Conservation (phyloP, 2,113 vertebrate species). For the Paracanthobrama guichenoti region DNA sequence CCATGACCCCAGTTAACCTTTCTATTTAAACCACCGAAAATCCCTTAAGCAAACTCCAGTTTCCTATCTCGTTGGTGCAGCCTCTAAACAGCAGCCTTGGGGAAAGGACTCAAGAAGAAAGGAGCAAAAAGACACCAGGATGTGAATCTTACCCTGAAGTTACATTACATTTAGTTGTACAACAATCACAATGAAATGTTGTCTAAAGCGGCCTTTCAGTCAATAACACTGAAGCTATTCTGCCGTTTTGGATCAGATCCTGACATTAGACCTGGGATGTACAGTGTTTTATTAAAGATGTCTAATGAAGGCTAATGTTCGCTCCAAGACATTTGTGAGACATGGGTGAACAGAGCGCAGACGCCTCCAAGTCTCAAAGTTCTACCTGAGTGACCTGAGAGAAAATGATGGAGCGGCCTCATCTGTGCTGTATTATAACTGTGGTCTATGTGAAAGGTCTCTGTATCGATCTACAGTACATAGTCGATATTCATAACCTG, state of each 20-base stretch:
- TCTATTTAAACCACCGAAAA: slow-evolving; percentile 42
- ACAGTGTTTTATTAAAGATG: not conserved
- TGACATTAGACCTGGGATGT: not conserved
- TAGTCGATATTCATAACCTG: slow-evolving; percentile 40
- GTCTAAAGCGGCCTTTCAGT: not conserved
- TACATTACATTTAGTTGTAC: slow-evolving; percentile 9
- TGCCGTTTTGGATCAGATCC: not conserved
- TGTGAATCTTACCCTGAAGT: not conserved
- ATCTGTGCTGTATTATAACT: slow-evolving; percentile 33
- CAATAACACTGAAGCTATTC: not conserved
- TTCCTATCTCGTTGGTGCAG: slow-evolving; percentile 41
- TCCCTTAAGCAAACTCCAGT: slow-evolving; percentile 37
- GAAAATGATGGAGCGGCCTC: slow-evolving; percentile 31
- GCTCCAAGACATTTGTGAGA: not conserved
- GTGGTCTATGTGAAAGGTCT: slow-evolving; percentile 47
- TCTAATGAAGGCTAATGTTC: not conserved
- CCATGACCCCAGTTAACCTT: slow-evolving; percentile 56
- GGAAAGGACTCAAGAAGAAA: slow-evolving; percentile 8
- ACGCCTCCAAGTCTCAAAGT: not conserved
- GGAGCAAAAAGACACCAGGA: not conserved
- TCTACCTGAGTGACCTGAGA: slow-evolving; percentile 14
- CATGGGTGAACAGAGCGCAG: not conserved
- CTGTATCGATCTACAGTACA: slow-evolving; percentile 50
- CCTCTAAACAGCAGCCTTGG: not conserved
- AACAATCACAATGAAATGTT: slow-evolving; percentile 21